Evolutionary conservation across 2,797 vertebrate species (phyloP), one percentile per base, ranked within the genome.

Genomic region (Phoebastria nigripes): DNA sequence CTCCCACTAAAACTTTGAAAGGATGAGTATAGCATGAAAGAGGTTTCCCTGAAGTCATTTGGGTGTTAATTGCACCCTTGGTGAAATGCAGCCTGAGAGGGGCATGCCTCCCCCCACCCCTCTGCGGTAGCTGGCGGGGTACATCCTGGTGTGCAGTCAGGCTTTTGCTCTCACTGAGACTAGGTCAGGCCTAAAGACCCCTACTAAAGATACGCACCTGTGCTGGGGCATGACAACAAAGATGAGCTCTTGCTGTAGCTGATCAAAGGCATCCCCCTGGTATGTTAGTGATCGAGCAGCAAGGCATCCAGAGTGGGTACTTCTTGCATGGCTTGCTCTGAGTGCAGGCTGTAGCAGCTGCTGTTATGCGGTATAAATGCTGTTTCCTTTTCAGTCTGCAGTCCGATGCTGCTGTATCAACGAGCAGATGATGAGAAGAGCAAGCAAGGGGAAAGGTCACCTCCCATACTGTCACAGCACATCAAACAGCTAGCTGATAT

Each of bases 401-500:
- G 77, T 25, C 2, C 1, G 58, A 52, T 41, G 74, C 88, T 80
- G 90, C 78, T 47, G 17, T 24, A 18, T 29, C 86, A 61, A 58
- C 0, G 3, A 87, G 69, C 58, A 86, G 87, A 37, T 63, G 93
- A 95, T 82, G 81, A 86, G 89, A 51, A 42, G 56, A 83, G 84
- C 81, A 21, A 72, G 79, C 35, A 5, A 61, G 93, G 81, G 84
- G 63, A 90, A 92, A 78, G 92, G 88, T 96, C 95, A 49, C 78
- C 78, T 91, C 90, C 86, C 71, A 5, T 54, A 8, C 84, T 91
- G 92, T 61, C 94, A 26, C 83, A 85, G 93, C 90, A 41, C 89
- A 55, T 88, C 93, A 33, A 28, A 67, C 29, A 71, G 88, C 77
- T 59, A 24, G 90, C 90, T 87, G 93, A 26, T 81, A 42, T 85